Base-by-base conservation (phyloP, 2,113 vertebrate genomes). In the Solea solea region DNA sequence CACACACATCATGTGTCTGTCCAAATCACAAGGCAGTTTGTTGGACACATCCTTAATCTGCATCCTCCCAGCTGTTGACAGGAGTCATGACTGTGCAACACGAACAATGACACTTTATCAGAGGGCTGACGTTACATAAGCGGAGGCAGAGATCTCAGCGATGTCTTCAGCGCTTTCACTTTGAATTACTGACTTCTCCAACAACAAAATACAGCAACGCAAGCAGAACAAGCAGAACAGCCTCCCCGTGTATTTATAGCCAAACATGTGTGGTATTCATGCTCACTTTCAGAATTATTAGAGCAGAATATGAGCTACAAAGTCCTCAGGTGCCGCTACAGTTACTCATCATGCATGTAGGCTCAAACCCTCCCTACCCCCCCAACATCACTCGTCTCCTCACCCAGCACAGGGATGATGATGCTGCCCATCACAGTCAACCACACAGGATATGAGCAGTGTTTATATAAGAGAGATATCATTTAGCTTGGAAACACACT, bases 301-400 rank as follows among this genome's bases (percentile, higher is more conserved):
- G 87, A 90, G 90, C 86, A 44, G 74, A 87, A 81, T 44, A 9
- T 44, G 41, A 16, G 45, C 68, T 3, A 49, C 53, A 41, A 42
- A 16, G 68, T 71, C 84, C 77, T 73, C 61, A 2, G 85, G 85
- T 69, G 79, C 49, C 44, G 46, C 65, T 67, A 63, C 41, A 21
- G 70, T 72, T 76, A 83, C 60, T 73, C 82, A 85, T 76, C 28
- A 9, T 55, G 64, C 76, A 71, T 64, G 74, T 68, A 60, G 64
- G 70, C 52, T 67, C 62, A 8, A 9, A 46, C 45, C 8, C 45
- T 11, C 8, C 16, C 21, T 10, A 27, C 45, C 50, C 50, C 50
- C 2, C 25, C 8, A 21, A 21, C 21, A 21, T 21, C 21, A 21
- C 21, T 48, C 71, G 7, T 48, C 40, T 49, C 9, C 52, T 1